These are phyloP conservation scores for Lasioglossum morio DNA, from an alignment of 2,888 invertebrate genomes.

Conservation along the genomic window DNA sequence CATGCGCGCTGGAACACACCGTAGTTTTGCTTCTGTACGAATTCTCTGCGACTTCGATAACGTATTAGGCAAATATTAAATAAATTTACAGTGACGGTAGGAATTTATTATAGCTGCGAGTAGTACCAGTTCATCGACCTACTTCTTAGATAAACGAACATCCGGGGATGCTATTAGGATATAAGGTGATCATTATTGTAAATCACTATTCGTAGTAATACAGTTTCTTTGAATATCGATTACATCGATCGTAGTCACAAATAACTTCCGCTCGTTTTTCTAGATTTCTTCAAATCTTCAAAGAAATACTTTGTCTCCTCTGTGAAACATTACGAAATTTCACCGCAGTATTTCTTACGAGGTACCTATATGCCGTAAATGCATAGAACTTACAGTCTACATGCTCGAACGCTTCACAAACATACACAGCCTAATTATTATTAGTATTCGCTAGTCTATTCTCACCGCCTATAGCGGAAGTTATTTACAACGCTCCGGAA, in stretches of 20 bases:
- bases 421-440: background rate
- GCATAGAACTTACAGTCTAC: slow-evolving; percentile 3
- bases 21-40: background rate
- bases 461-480: background rate
- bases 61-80: background rate
- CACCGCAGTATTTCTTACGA: background rate
- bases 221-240: background rate
- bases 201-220: background rate
- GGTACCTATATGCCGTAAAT: slow-evolving; percentile 10
- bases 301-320: background rate
- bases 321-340: background rate
- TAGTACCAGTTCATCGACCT: background rate
- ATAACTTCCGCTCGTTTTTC: background rate
- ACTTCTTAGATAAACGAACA: background rate
- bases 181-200: background rate
- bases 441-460: background rate
- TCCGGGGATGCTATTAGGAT: slow-evolving; percentile 13
- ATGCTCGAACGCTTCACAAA: background rate
- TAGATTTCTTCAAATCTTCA: background rate
- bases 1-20: background rate
- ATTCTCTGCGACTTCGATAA: background rate
- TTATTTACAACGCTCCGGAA: slow-evolving; percentile 5
- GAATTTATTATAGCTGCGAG: background rate
- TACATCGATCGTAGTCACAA: background rate
- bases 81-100: background rate